These are phyloP conservation scores for Drosophila rellima DNA, from an alignment of 2,888 invertebrate species.

Conservation along the genomic window DNA sequence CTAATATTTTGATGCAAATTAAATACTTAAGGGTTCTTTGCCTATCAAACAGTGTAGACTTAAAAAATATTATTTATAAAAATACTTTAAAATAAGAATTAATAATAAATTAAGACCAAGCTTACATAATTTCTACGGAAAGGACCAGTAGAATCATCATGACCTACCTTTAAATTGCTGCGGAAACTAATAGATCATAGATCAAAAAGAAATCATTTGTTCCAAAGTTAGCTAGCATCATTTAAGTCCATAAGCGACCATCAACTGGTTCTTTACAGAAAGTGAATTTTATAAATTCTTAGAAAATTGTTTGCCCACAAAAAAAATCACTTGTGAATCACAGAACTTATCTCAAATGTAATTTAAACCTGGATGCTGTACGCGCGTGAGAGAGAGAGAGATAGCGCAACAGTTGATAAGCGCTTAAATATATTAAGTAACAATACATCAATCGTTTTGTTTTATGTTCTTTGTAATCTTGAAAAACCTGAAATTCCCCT, in stretches of 20 bases:
- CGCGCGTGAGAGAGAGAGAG: background rate
- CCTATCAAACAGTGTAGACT: too few relatives aligned
- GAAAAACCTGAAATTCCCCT: slow-evolving; percentile 48
- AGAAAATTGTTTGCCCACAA: slow-evolving; percentile 13
- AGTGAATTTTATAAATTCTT: slow-evolving; percentile 14
- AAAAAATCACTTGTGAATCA: slow-evolving; percentile 18
- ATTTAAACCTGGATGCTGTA: slow-evolving; percentile 4
- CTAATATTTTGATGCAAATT: too few relatives aligned
- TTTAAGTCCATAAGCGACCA: background rate
- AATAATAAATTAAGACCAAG: too few relatives aligned
- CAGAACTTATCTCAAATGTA: slow-evolving; percentile 4
- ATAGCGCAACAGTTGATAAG: slow-evolving; percentile 24
- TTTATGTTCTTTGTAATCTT: slow-evolving; percentile 1
- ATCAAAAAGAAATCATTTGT: background rate
- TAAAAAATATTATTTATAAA: too few relatives aligned
- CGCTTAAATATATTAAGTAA: background rate
- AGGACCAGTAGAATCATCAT: too few relatives aligned
- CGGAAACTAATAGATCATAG: background rate
- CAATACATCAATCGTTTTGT: slow-evolving; percentile 7
- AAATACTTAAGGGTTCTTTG: too few relatives aligned
- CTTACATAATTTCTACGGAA: background rate
- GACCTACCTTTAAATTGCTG: too few relatives aligned
- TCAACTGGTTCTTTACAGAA: background rate
- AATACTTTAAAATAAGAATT: too few relatives aligned
- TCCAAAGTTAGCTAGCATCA: background rate